These are phyloP conservation scores for Hypomesus transpacificus DNA, from an alignment of 2,113 vertebrate species.

Conservation along the genomic window DNA sequence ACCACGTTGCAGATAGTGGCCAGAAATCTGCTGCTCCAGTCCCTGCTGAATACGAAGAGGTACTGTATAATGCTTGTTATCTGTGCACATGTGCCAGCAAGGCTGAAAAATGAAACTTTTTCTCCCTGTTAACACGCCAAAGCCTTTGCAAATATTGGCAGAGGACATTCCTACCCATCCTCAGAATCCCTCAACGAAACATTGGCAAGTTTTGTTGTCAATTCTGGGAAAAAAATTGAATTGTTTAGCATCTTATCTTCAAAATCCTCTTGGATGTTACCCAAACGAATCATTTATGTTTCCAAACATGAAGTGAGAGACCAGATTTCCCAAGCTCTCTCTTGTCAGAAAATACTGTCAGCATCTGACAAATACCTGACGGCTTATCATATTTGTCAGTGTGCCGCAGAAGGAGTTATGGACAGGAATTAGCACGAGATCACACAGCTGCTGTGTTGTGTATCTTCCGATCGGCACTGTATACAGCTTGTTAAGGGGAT, in stretches of 20 bases:
- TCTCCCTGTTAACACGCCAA: slow-evolving; percentile 9
- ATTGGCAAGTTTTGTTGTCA: slow-evolving; percentile 13
- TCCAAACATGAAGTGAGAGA: neutral
- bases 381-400: too few species aligned
- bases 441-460: too few species aligned
- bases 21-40: neutral
- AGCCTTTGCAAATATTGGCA: slow-evolving; percentile 21
- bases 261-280: slow-evolving; percentile 28
- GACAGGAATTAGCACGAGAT: too few species aligned
- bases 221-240: neutral
- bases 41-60: neutral
- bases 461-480: too few species aligned
- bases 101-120: neutral
- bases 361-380: too few species aligned
- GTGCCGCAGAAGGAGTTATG: too few species aligned
- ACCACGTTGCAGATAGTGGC: neutral
- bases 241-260: slow-evolving; percentile 22
- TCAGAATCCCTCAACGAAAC: slow-evolving; percentile 36
- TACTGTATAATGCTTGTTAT: neutral
- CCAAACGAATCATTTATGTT: slow-evolving; percentile 18
- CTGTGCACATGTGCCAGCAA: neutral
- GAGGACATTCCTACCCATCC: slow-evolving; percentile 29
- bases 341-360: too few species aligned
- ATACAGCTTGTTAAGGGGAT: too few species aligned
- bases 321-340: neutral